These are phyloP conservation scores for Morinoia aosen DNA, from an alignment of 2,888 invertebrate genomes.

Conservation along the genomic window DNA sequence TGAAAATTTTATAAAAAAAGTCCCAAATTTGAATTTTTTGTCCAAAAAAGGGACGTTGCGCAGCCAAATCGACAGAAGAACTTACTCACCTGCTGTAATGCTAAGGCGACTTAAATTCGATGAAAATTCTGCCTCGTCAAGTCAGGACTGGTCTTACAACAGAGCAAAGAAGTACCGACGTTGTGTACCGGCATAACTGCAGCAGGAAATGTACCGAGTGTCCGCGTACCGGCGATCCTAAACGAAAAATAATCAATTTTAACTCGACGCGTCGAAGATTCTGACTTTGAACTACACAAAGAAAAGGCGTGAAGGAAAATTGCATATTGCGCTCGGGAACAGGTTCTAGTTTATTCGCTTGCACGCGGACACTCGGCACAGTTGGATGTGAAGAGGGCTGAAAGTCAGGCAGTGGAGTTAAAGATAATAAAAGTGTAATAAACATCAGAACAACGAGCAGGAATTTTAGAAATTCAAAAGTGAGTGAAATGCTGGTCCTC, in stretches of 20 bases:
- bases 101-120: too few species aligned
- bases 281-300: not conserved
- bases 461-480: constrained; percentile 3
- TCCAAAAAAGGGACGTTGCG: too few species aligned
- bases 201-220: not conserved
- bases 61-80: too few species aligned
- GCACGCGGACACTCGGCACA: not conserved
- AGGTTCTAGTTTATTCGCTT: not conserved
- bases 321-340: not conserved
- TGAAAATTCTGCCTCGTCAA: not conserved
- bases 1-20: too few species aligned
- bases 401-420: not conserved
- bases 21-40: too few species aligned
- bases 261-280: not conserved
- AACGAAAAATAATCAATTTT: not conserved
- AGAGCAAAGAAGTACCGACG: not conserved
- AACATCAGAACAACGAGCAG: constrained; percentile 3
- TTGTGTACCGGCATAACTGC: not conserved
- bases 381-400: not conserved
- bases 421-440: constrained; percentile 12
- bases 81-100: too few species aligned
- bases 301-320: not conserved
- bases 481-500: not conserved
- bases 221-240: not conserved
- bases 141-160: not conserved